Percentiles rank a stretch among this genome's conserved stretches.
Evolutionary conservation across 2,797 vertebrate genomes (phyloP).

Genomic region (Alouatta caraya): DNA sequence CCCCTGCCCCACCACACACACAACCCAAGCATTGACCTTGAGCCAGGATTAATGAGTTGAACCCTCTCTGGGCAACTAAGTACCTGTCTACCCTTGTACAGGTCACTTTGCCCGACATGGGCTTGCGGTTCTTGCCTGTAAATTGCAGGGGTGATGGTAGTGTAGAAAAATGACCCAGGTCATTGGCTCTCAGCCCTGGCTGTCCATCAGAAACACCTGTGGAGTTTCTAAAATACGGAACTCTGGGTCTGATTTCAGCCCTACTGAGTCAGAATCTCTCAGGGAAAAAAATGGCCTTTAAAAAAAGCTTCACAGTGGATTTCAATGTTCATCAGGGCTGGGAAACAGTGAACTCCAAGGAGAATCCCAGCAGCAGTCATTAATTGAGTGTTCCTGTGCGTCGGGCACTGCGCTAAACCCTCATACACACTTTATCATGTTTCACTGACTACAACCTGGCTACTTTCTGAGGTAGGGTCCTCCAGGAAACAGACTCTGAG

Average conservation of each 20-base stretch:
- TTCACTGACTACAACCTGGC: not conserved
- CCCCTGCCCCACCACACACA: not conserved
- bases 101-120: not conserved
- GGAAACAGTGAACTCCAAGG: not conserved
- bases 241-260: not conserved
- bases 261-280: not conserved
- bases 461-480: not conserved
- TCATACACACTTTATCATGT: rapidly evolving
- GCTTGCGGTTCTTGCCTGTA: not conserved
- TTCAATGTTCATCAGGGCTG: not conserved
- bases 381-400: not conserved
- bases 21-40: not conserved
- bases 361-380: not conserved
- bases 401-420: not conserved
- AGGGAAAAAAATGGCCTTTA: not conserved
- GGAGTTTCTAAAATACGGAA: not conserved
- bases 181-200: not conserved
- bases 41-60: not conserved
- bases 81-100: not conserved
- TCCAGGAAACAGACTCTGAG: not conserved
- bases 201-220: not conserved
- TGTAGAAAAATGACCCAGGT: not conserved
- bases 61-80: not conserved
- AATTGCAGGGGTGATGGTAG: not conserved
- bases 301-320: not conserved